phyloP scores from a whole-genome alignment of 2,797 vertebrate genomes.

The Acanthiza pusilla region DNA sequence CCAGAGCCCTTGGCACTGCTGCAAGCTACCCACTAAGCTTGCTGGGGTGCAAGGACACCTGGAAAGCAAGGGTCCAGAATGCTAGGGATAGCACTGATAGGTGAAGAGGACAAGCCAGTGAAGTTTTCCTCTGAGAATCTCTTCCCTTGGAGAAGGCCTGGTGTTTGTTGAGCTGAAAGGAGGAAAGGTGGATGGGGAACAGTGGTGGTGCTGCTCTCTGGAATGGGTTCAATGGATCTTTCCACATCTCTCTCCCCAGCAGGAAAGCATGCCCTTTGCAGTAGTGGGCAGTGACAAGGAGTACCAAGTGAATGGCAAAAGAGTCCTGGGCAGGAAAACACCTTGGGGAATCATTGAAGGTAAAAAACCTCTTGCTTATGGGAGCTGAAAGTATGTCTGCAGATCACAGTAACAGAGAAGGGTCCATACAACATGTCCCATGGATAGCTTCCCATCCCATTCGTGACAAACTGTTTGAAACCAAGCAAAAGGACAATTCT shows the following conservation, averaged over 20 bases:
- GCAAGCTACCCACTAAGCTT: background rate
- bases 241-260: conserved; percentile 47
- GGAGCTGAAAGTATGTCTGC: background rate
- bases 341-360: conserved; percentile 98
- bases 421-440: background rate
- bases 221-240: conserved; percentile 1
- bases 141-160: background rate
- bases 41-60: background rate
- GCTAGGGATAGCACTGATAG: background rate
- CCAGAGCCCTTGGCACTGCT: background rate
- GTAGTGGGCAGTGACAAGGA: conserved; percentile 98
- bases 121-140: background rate
- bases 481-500: background rate
- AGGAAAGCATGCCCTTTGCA: conserved; percentile 97
- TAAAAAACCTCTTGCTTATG: conserved; percentile 39
- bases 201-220: background rate
- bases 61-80: background rate
- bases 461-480: background rate
- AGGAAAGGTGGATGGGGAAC: background rate
- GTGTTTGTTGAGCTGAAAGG: background rate
- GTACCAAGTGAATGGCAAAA: conserved; percentile 94
- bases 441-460: background rate
- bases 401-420: background rate
- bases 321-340: conserved; percentile 93
- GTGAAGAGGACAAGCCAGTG: background rate